These are phyloP conservation scores for Ennomos erosarius DNA, from an alignment of 2,888 invertebrate genomes.

Conservation along the genomic window DNA sequence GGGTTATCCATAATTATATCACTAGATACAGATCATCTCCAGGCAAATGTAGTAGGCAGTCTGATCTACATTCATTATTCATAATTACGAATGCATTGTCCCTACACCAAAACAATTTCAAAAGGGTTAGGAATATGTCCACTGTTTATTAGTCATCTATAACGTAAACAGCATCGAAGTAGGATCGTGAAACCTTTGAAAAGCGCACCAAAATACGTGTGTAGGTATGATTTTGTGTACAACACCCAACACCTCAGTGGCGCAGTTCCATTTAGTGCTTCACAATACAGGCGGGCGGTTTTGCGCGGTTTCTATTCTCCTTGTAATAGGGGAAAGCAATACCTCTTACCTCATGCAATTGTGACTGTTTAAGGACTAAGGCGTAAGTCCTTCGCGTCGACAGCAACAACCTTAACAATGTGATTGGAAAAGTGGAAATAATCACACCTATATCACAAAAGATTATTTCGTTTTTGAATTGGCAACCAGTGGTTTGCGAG, in stretches of 20 bases:
- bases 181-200: not conserved
- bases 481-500: too few species aligned
- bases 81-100: too few species aligned
- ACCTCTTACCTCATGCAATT: constrained; percentile 3
- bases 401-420: not conserved
- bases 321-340: constrained; percentile 4
- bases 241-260: constrained; percentile 47
- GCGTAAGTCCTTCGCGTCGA: constrained; percentile 1
- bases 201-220: constrained; percentile 42
- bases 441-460: too few species aligned
- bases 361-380: not conserved
- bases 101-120: too few species aligned
- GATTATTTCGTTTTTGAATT: too few species aligned
- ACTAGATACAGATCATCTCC: too few species aligned
- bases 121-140: too few species aligned
- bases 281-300: constrained; percentile 20
- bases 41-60: too few species aligned
- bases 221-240: constrained; percentile 43
- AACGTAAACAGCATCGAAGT: not conserved
- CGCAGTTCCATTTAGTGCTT: constrained; percentile 40
- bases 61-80: too few species aligned
- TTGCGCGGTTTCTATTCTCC: constrained; percentile 11
- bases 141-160: not conserved
- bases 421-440: too few species aligned
- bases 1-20: too few species aligned